A percentile compares a stretch with the other conserved stretches of the same genome.
These are phyloP conservation scores for Nannoperca obscura DNA, from an alignment of 2,797 vertebrate genomes.

Conservation along the genomic window DNA sequence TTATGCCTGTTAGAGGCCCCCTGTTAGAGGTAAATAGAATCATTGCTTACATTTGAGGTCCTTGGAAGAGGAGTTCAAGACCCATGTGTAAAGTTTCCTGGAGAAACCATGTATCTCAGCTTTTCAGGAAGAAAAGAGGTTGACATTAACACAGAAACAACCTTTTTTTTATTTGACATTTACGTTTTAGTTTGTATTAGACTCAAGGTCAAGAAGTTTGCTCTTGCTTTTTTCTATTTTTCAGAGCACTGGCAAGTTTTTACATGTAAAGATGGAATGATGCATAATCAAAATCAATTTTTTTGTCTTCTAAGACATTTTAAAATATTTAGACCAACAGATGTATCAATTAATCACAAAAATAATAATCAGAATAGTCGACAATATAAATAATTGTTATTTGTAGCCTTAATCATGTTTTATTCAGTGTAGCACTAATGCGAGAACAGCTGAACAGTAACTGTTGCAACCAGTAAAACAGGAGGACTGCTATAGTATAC, in stretches of 20 bases:
- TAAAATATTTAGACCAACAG: not conserved
- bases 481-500: not conserved
- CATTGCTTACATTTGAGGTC: conserved; percentile 85
- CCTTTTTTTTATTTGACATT: conserved; percentile 57
- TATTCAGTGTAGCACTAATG: not conserved
- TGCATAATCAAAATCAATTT: too few species aligned
- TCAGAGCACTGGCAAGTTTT: not conserved
- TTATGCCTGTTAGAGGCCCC: conserved; percentile 86
- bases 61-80: conserved; percentile 71
- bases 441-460: not conserved
- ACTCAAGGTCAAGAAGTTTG: conserved; percentile 39
- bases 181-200: conserved; percentile 55
- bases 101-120: conserved; percentile 55
- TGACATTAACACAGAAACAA: conserved; percentile 67
- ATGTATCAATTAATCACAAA: not conserved
- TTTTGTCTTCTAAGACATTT: not conserved
- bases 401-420: not conserved
- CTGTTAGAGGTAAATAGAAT: conserved; percentile 85
- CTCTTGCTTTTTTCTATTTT: conserved; percentile 20
- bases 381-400: not conserved
- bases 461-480: not conserved
- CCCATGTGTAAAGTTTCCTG: conserved; percentile 62
- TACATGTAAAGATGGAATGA: not conserved
- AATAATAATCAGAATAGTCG: not conserved
- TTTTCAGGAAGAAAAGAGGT: conserved; percentile 61